These are phyloP conservation scores for Solea solea DNA, from an alignment of 2,113 vertebrate genomes.

Conservation along the genomic window DNA sequence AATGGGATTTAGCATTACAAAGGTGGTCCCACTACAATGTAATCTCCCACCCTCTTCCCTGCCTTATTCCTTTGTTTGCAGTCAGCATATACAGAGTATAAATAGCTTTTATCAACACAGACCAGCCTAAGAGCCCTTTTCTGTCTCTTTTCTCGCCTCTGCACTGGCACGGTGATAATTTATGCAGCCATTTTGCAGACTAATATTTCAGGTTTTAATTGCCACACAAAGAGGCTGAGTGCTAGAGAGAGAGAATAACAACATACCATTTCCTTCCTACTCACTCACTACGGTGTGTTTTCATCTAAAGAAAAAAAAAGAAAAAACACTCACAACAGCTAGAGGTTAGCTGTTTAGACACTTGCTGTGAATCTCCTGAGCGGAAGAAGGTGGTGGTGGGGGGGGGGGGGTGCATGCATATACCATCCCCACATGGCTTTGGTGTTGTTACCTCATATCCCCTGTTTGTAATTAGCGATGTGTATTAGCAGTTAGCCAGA, in stretches of 20 bases:
- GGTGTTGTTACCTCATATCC: slow-evolving; percentile 65
- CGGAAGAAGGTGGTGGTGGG: slow-evolving; percentile 22
- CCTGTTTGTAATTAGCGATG: slow-evolving; percentile 78
- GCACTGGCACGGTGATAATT: slow-evolving; percentile 34
- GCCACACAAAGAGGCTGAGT: slow-evolving; percentile 40
- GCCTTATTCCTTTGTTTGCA: slow-evolving; percentile 46
- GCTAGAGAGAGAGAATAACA: slow-evolving; percentile 32
- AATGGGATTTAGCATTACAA: slow-evolving; percentile 77
- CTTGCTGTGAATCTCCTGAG: slow-evolving; percentile 32
- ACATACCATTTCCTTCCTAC: slow-evolving; percentile 30
- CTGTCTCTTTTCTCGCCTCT: slow-evolving; percentile 6
- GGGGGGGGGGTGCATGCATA: slow-evolving; percentile 18
- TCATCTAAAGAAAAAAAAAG: slow-evolving; percentile 6
- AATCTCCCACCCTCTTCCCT: slow-evolving; percentile 64
- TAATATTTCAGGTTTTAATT: slow-evolving; percentile 76
- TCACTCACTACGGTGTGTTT: slow-evolving; percentile 23
- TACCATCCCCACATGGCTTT: slow-evolving; percentile 24
- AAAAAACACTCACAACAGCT: slow-evolving; percentile 16
- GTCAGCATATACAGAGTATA: slow-evolving; percentile 60
- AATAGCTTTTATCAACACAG: slow-evolving; percentile 60
- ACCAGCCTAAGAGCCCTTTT: slow-evolving; percentile 45
- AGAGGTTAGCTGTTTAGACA: slow-evolving; percentile 50
- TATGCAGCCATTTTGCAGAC: slow-evolving; percentile 57
- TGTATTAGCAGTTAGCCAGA: slow-evolving; percentile 67
- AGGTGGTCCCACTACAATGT: slow-evolving; percentile 74